A percentile compares a stretch with the other conserved stretches of the same genome.
phyloP scores from a whole-genome alignment of 2,797 vertebrate species.

The Heliangelus exortis region DNA sequence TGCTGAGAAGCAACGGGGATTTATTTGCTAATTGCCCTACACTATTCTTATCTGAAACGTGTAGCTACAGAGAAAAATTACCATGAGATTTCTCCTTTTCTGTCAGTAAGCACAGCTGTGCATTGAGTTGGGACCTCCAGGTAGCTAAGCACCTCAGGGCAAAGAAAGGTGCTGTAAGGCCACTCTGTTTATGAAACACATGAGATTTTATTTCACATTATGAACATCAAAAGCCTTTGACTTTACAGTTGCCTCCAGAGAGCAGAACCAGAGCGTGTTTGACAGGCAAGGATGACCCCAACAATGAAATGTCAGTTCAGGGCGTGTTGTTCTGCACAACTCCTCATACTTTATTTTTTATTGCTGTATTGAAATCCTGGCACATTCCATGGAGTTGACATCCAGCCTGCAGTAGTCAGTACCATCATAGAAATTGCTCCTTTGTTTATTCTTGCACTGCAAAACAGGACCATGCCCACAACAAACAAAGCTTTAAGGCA shows the following conservation, averaged over 20 bases:
- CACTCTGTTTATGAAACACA: neutral
- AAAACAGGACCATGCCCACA: neutral
- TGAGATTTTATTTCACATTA: neutral
- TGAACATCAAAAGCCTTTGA: conserved; percentile 4
- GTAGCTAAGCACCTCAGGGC: neutral
- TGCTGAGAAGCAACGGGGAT: neutral
- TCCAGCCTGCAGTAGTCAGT: neutral
- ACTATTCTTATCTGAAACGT: neutral
- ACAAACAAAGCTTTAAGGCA: neutral
- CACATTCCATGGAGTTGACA: neutral
- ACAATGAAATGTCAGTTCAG: conserved; percentile 19
- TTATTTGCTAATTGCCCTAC: neutral
- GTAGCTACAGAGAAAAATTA: neutral
- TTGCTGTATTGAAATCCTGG: neutral
- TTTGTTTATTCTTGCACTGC: neutral
- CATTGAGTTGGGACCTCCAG: neutral
- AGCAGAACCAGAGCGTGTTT: neutral
- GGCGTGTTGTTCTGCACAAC: neutral
- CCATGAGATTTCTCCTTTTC: neutral
- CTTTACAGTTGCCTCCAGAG: neutral
- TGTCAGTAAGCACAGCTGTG: neutral
- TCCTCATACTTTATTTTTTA: neutral
- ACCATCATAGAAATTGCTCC: neutral
- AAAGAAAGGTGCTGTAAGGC: neutral
- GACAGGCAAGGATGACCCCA: neutral